Conservation (phyloP, 2,113 vertebrate genomes). For the Eptesicus fuscus region DNA sequence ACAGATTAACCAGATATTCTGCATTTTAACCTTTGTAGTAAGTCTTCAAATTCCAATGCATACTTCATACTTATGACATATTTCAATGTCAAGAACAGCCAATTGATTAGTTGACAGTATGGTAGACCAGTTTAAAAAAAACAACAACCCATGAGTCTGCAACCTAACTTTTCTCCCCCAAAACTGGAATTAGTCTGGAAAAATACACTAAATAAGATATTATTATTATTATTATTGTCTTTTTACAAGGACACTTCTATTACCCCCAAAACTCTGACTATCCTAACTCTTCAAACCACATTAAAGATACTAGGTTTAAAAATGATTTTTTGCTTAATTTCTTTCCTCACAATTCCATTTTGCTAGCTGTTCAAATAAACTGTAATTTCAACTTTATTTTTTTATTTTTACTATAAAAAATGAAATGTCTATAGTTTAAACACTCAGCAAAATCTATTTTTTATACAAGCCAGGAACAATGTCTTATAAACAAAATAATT, state of each 20-base stretch:
- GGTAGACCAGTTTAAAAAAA: not conserved
- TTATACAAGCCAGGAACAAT: not conserved
- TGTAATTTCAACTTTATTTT: not conserved
- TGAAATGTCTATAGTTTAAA: not conserved
- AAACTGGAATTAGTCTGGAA: not conserved
- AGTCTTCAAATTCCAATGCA: not conserved
- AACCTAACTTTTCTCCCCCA: not conserved
- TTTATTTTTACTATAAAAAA: not conserved
- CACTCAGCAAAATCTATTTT: not conserved
- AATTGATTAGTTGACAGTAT: not conserved
- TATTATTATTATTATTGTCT: not conserved
- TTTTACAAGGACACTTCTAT: not conserved
- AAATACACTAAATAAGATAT: not conserved
- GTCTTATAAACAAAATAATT: no score
- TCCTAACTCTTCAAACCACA: not conserved
- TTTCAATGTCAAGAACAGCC: not conserved
- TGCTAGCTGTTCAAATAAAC: constrained; percentile 21
- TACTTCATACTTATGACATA: no score
- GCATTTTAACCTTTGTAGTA: not conserved
- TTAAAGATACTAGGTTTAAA: not conserved
- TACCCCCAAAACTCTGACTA: not conserved
- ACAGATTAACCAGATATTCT: not conserved
- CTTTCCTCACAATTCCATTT: not conserved
- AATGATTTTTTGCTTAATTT: not conserved
- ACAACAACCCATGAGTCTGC: not conserved